phyloP scores from a whole-genome alignment of 2,797 vertebrate genomes.

The Poecile montanus region DNA sequence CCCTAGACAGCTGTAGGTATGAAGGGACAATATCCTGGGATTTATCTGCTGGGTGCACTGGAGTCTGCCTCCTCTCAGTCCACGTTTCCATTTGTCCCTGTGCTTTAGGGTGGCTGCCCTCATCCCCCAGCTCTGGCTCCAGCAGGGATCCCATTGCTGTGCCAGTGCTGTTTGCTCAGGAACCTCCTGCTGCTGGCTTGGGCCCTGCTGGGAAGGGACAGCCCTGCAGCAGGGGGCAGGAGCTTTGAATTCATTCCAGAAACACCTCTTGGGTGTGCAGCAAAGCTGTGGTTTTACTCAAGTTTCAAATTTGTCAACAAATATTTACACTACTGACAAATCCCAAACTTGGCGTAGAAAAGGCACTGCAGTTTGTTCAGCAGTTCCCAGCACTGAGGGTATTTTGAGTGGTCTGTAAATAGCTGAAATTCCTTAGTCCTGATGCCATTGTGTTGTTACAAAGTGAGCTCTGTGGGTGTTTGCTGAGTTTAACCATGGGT shows the following conservation, averaged over 20 bases:
- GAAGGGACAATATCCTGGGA: conserved; percentile 9
- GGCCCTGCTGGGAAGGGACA: neutral
- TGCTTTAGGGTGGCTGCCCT: neutral
- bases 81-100: neutral
- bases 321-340: neutral
- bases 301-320: neutral
- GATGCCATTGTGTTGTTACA: neutral
- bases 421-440: neutral
- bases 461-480: neutral
- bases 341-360: neutral
- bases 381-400: neutral
- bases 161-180: neutral
- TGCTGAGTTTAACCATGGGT: neutral
- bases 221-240: neutral
- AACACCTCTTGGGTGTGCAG: neutral
- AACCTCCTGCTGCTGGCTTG: neutral
- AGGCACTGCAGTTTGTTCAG: neutral
- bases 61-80: neutral
- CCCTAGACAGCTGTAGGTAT: neutral
- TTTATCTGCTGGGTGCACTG: neutral
- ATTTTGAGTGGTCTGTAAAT: neutral
- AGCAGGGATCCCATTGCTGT: neutral
- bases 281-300: neutral
- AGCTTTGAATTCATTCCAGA: neutral
- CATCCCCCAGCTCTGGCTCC: neutral